phyloP scores from a whole-genome alignment of 2,113 vertebrate species.

The Salvelinus fontinalis region DNA sequence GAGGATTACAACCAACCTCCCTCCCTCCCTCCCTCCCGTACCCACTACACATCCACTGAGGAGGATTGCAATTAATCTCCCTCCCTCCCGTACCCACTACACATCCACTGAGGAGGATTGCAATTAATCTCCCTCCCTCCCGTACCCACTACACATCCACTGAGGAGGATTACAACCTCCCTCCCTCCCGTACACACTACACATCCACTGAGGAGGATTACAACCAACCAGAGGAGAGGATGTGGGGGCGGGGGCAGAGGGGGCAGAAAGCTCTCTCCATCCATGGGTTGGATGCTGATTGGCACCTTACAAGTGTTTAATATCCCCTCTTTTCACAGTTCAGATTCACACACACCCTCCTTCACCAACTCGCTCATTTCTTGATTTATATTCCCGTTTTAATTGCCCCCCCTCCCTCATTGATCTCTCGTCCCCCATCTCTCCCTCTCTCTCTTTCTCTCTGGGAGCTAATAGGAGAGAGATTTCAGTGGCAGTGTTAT shows the following conservation, averaged over 20 bases:
- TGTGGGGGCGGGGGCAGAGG: slow-evolving; percentile 11
- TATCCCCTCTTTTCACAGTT: background rate
- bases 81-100: too few species aligned
- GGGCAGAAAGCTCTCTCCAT: background rate
- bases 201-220: slow-evolving; percentile 51
- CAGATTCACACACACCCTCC: background rate
- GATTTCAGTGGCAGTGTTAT: slow-evolving; percentile 53
- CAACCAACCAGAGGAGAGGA: slow-evolving; percentile 8
- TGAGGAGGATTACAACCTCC: too few species aligned
- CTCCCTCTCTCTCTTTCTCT: background rate
- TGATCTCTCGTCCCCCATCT: background rate
- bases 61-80: too few species aligned
- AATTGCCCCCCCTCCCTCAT: background rate
- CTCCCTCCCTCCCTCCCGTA: too few species aligned
- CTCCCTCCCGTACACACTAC: slow-evolving; percentile 33
- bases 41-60: too few species aligned
- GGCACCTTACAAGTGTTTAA: background rate
- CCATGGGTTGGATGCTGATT: background rate
- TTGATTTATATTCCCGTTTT: background rate
- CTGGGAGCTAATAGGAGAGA: background rate
- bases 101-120: too few species aligned
- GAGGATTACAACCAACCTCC: too few species aligned
- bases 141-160: too few species aligned
- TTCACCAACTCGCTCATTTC: background rate
- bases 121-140: too few species aligned